Base-by-base conservation (phyloP, 2,113 vertebrate species). In the Trematocara marginatum region DNA sequence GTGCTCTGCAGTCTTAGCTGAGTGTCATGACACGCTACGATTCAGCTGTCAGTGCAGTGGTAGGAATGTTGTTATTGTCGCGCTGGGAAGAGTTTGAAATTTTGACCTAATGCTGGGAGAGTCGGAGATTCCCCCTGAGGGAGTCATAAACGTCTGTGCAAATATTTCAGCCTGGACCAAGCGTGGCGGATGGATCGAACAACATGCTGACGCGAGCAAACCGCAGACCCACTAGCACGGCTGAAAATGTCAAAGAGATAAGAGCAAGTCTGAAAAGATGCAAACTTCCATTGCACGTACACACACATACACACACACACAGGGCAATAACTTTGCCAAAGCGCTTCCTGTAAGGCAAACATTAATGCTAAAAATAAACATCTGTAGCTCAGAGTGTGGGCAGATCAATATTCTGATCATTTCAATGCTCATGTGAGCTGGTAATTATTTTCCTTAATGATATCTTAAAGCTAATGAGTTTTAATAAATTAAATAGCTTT, bases 61-160 rank as follows among this genome's bases (percentile, higher is more conserved):
- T 15, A 47, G 34, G 23, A 34, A 56, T 26, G 51, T 56, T 38
- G 51, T 79, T n/a, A 16, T 16, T 80, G 69, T 84, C 54, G 20
- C 10, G 15, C 40, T 52, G 47, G 51, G 51, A 80, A 76, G 26
- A 80, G 54, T 35, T 64, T 53, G 64, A 84, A 61, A 53, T 71
- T 86, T 86, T 82, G 45, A 51, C 54, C 18, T 34, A 42, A 54
- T 56, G 49, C 20, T 45, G 26, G 29, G 54, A 66, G 79, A 86
- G 66, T 40, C 9, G 4, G 53, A 40, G 54, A 51, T 52, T 61
- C 35, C 53, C 52, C 82, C 64, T 53, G 82, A 88, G 86, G 53
- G 86, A 88, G 59, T n/a, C 86, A 84, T 53, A 81, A 76, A 79
- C 23, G 82, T 88, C 86, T 59, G 52, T 47, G 51, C 78, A 80